Evolutionary conservation across 2,797 vertebrate species (phyloP).

Genomic region (Eulemur mongoz): DNA sequence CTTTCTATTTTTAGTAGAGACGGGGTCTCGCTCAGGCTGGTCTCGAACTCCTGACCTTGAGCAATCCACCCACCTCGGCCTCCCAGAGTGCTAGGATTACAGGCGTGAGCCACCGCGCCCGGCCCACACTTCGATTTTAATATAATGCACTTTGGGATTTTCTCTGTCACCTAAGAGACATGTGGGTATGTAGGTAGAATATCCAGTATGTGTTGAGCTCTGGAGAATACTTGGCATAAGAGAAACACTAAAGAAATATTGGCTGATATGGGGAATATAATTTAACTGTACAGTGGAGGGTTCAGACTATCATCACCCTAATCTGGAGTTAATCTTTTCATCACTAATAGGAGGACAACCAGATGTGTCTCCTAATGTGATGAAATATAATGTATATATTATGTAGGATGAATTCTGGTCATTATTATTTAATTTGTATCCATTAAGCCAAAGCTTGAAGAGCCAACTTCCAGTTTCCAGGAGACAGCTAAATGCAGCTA

Average conservation of each 20-base stretch:
- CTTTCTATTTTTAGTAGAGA: no score
- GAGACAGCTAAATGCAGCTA: background rate
- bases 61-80: no score
- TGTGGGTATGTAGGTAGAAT: background rate
- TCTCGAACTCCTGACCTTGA: no score
- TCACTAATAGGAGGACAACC: background rate
- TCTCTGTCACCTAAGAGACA: constrained; percentile 32
- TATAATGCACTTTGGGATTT: background rate
- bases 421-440: constrained; percentile 28
- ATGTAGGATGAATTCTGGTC: constrained; percentile 6
- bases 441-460: background rate
- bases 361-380: background rate
- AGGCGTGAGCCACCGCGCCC: no score
- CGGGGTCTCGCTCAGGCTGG: no score
- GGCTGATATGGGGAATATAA: background rate
- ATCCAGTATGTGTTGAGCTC: background rate
- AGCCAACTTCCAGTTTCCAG: background rate
- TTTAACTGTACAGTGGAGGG: background rate
- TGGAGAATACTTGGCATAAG: background rate
- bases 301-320: background rate
- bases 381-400: background rate
- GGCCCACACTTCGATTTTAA: background rate
- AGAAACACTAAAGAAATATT: background rate
- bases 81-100: no score
- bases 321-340: background rate